phyloP scores from a whole-genome alignment of 2,113 vertebrate species.

The Psittacus erithacus region DNA sequence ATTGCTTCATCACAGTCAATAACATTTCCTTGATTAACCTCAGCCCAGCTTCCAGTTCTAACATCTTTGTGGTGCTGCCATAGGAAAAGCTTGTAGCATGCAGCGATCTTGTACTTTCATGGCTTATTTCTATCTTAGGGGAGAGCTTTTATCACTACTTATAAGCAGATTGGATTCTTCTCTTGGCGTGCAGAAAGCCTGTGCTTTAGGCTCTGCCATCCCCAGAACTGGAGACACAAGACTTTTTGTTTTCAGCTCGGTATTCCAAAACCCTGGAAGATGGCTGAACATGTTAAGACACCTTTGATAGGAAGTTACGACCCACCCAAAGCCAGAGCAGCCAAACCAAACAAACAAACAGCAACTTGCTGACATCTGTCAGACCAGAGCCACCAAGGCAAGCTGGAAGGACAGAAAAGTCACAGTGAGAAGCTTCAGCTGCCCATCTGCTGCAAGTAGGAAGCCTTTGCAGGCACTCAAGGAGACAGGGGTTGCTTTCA shows the following conservation, averaged over 20 bases:
- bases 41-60: background rate
- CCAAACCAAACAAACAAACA: slow-evolving; percentile 50
- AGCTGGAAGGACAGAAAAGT: background rate
- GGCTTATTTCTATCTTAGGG: background rate
- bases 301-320: slow-evolving; percentile 32
- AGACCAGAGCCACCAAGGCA: background rate
- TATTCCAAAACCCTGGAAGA: slow-evolving; percentile 62
- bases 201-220: slow-evolving; percentile 26
- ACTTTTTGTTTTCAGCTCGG: slow-evolving; percentile 54
- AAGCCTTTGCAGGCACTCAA: background rate
- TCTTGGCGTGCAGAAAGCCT: background rate
- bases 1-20: background rate
- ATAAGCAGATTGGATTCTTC: background rate
- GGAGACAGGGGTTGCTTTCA: background rate
- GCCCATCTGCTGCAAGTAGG: background rate
- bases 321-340: slow-evolving; percentile 24
- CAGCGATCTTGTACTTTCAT: background rate
- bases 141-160: background rate
- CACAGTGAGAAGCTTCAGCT: background rate
- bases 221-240: slow-evolving; percentile 38
- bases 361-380: slow-evolving; percentile 16
- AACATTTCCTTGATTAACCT: background rate
- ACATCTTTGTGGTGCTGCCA: background rate
- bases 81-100: background rate
- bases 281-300: slow-evolving; percentile 55